Conservation (phyloP, 2,888 invertebrate genomes). For the Drosophila mimica region DNA sequence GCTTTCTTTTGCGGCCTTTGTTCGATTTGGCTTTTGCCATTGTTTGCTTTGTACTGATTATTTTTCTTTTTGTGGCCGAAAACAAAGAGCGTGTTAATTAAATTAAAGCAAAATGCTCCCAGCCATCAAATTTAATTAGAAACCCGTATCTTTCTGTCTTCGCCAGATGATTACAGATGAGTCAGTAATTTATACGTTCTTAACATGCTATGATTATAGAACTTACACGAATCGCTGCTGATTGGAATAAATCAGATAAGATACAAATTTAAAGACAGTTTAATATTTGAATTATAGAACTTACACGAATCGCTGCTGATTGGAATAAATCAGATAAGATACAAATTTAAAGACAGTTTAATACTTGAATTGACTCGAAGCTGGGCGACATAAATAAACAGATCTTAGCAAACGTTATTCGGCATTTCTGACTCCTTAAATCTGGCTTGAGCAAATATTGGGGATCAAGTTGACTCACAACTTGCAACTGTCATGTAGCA, state of each 20-base stretch:
- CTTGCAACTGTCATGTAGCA: conserved; percentile 19
- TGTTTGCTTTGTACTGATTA: conserved; percentile 43
- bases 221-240: not conserved
- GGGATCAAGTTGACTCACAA: conserved; percentile 24
- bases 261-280: not conserved
- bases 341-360: not conserved
- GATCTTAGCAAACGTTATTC: conserved; percentile 21
- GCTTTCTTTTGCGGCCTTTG: conserved; percentile 25
- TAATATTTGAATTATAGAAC: not conserved
- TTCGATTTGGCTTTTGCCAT: conserved; percentile 34
- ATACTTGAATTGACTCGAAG: not conserved
- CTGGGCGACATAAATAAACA: not conserved
- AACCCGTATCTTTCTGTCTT: not conserved
- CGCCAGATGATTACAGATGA: not conserved
- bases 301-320: not conserved
- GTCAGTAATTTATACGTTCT: not conserved
- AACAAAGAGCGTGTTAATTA: conserved; percentile 61
- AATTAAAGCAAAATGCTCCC: conserved; percentile 54
- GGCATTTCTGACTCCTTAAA: conserved; percentile 12
- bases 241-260: not conserved
- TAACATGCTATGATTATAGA: conserved; percentile 1
- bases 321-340: not conserved
- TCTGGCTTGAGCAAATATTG: conserved; percentile 20
- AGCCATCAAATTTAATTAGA: conserved; percentile 32
- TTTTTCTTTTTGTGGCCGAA: conserved; percentile 32